A percentile compares a stretch with the other conserved stretches of the same genome.
Conservation (phyloP, 2,113 vertebrate species). For the Tachysurus vachellii region DNA sequence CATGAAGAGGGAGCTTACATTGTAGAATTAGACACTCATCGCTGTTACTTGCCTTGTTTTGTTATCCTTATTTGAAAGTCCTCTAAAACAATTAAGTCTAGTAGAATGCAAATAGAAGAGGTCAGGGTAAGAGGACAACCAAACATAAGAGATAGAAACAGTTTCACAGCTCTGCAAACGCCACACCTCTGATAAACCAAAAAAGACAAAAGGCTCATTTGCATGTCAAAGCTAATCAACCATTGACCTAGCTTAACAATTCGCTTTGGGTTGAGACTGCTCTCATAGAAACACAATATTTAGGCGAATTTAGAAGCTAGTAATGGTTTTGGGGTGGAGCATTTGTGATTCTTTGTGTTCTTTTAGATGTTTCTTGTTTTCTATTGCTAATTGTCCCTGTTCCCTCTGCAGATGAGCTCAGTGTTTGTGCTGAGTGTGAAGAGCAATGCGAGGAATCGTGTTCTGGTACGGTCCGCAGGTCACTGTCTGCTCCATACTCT, state of each 20-base stretch:
- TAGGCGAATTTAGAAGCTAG: background rate
- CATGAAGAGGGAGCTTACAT: background rate
- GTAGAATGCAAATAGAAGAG: constrained; percentile 39
- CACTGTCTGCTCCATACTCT: constrained; percentile 78
- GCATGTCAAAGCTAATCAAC: constrained; percentile 55
- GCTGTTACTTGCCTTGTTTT: constrained; percentile 33
- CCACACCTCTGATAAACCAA: constrained; percentile 56
- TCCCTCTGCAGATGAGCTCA: constrained; percentile 77
- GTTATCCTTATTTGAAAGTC: constrained; percentile 33
- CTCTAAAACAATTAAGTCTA: constrained; percentile 40
- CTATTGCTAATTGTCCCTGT: constrained; percentile 41
- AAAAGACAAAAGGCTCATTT: constrained; percentile 56
- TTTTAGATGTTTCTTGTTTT: background rate
- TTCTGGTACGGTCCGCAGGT: constrained; percentile 66
- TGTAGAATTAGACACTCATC: background rate
- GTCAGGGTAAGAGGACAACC: constrained; percentile 23
- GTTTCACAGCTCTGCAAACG: constrained; percentile 48
- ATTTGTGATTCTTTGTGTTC: background rate
- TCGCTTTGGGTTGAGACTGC: background rate
- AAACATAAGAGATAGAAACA: constrained; percentile 40
- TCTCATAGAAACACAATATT: constrained; percentile 34
- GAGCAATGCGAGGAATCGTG: constrained; percentile 75
- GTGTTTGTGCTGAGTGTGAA: constrained; percentile 81
- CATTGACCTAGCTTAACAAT: constrained; percentile 32
- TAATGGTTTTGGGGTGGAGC: constrained; percentile 12